phyloP scores from a whole-genome alignment of 2,888 invertebrate genomes.

The Tanaodytes sp. region DNA sequence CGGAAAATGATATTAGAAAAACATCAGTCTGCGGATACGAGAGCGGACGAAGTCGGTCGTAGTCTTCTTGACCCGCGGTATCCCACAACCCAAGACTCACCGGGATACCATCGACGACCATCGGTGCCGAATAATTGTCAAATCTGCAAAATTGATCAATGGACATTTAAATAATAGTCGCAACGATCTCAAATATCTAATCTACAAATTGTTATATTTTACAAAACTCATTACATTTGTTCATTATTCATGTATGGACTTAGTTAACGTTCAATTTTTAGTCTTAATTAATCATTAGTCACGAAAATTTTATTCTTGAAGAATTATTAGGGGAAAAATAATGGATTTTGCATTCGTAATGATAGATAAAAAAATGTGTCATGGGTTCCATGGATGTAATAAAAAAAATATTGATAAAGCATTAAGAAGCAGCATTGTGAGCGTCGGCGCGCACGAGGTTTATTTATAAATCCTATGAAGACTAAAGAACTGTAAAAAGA shows the following conservation, averaged over 20 bases:
- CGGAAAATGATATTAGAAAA: slow-evolving; percentile 99
- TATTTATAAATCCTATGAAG: slow-evolving; percentile 46
- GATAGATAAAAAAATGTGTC: no score
- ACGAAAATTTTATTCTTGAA: no score
- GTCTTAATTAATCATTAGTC: no score
- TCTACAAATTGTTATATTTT: no score
- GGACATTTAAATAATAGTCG: no score
- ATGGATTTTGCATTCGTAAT: no score
- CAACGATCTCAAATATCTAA: neutral
- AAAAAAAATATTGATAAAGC: slow-evolving; percentile 33
- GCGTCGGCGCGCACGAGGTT: slow-evolving; percentile 18
- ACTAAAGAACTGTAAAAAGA: slow-evolving; percentile 59
- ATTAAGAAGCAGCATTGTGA: slow-evolving; percentile 36
- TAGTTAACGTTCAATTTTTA: no score
- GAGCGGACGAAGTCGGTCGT: slow-evolving; percentile 94
- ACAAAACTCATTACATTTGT: no score
- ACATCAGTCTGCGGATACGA: slow-evolving; percentile 99
- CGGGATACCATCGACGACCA: slow-evolving; percentile 98
- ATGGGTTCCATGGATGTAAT: no score
- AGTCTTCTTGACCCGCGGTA: slow-evolving; percentile 98
- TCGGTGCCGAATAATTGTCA: slow-evolving; percentile 98
- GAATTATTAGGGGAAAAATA: no score
- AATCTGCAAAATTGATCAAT: slow-evolving; percentile 78
- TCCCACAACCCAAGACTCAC: slow-evolving; percentile 97
- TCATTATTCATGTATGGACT: no score